phyloP scores from a whole-genome alignment of 2,888 invertebrate species.

The Allygus modestus region DNA sequence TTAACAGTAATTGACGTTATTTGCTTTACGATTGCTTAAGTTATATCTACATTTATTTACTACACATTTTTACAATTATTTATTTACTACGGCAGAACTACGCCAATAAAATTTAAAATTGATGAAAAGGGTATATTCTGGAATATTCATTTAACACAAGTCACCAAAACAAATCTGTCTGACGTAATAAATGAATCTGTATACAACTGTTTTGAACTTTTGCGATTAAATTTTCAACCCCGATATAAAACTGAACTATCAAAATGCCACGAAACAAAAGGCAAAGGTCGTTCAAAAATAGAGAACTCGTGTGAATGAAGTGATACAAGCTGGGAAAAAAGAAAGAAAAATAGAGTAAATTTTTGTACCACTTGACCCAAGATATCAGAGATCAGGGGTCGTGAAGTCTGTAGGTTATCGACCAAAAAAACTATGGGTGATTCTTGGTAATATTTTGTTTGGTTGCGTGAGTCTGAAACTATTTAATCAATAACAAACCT shows the following conservation, averaged over 20 bases:
- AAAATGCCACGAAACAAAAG: background rate
- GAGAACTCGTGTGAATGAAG: slow-evolving; percentile 4
- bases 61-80: no score
- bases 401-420: background rate
- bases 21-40: no score
- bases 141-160: background rate
- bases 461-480: background rate
- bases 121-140: background rate
- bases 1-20: no score
- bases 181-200: background rate
- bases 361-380: background rate
- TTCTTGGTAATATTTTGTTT: slow-evolving; percentile 24
- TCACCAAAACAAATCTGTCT: background rate
- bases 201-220: slow-evolving; percentile 7
- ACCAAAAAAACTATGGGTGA: background rate
- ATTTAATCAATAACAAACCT: background rate
- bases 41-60: no score
- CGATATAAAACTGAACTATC: background rate
- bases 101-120: background rate
- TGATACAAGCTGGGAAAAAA: background rate
- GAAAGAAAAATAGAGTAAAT: slow-evolving; percentile 9
- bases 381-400: background rate
- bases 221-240: slow-evolving; percentile 2
- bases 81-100: no score
- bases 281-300: slow-evolving; percentile 4